Evolutionary conservation across 2,888 invertebrate genomes (phyloP), one percentile per base, ranked within the genome.

Genomic region (Drosophila mimica): DNA sequence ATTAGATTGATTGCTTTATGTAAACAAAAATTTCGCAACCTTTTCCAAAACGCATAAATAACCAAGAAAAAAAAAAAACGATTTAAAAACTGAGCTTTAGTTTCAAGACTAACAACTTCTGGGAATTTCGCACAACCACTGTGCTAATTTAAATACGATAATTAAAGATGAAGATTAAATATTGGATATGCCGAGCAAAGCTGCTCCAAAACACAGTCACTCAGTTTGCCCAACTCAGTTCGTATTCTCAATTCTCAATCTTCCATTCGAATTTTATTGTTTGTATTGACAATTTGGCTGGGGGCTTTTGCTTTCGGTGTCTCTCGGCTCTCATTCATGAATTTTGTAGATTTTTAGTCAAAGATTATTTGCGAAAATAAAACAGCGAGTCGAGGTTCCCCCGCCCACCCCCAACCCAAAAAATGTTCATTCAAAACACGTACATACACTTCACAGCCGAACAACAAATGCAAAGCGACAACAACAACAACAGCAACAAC

Each of bases 391-490:
- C 67, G 59, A 57, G 67, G 58, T 51, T 40, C 60, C 70, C 63
- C 49, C n/a, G 30, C 6, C 5, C 30, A 17, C 69, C 65, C 2
- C 25, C 25, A 25, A 30, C 28, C 33, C 17, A 2, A 11, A 17
- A 68, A 76, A 80, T 77, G 49, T 85, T 88, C 84, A 88, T 85
- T 85, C 84, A 85, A 62, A 75, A 67, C 84, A 88, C 84, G 88
- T 78, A 85, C 86, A 72, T 46, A 46, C 43, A 81, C 86, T 81
- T 69, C 54, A 81, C 64, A 56, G 66, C 36, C 58, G 65, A 60
- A 61, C 76, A 82, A 69, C 81, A 75, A 81, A 81, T 78, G 79
- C 81, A 81, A 81, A 82, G 79, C 79, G 68, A 66, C 74, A 68
- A 74, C 54, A 51, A 40, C 61, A 68, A 28, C 61, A 67, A 8